Evolutionary conservation across 92 coral and sea anemone species (phyloP).

Genomic region (Palythoa heliodiscus): DNA sequence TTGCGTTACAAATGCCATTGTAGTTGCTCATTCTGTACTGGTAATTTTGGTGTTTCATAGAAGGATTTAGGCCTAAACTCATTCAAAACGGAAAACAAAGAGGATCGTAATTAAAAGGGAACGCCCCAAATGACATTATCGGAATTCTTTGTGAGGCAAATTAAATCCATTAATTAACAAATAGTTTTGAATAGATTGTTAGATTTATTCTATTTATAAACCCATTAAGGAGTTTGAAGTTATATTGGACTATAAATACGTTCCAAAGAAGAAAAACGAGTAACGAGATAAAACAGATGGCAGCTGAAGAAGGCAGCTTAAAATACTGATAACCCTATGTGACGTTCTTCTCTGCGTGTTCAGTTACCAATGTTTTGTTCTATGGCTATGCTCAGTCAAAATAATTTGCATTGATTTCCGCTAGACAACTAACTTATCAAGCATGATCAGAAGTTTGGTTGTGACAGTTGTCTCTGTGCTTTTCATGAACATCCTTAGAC

Average conservation of each 20-base stretch:
- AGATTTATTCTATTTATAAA: conserved; percentile 2
- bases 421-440: not conserved
- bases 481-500: not conserved
- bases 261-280: not conserved
- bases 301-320: not conserved
- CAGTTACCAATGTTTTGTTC: not conserved
- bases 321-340: not conserved
- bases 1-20: not conserved
- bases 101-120: not conserved
- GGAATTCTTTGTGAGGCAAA: not conserved
- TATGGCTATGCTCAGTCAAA: not conserved
- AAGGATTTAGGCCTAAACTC: not conserved
- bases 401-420: not conserved
- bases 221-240: not conserved
- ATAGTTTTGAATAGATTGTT: not conserved
- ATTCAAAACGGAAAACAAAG: conserved; percentile 28
- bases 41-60: conserved; percentile 11
- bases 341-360: not conserved
- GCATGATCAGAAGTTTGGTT: not conserved
- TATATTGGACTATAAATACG: not conserved
- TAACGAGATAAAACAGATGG: too few relatives aligned
- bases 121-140: conserved; percentile 35
- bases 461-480: not conserved
- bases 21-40: conserved; percentile 9
- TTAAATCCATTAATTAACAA: not conserved